Conservation (phyloP, 2,888 invertebrate species). For the Metalampra italica region DNA sequence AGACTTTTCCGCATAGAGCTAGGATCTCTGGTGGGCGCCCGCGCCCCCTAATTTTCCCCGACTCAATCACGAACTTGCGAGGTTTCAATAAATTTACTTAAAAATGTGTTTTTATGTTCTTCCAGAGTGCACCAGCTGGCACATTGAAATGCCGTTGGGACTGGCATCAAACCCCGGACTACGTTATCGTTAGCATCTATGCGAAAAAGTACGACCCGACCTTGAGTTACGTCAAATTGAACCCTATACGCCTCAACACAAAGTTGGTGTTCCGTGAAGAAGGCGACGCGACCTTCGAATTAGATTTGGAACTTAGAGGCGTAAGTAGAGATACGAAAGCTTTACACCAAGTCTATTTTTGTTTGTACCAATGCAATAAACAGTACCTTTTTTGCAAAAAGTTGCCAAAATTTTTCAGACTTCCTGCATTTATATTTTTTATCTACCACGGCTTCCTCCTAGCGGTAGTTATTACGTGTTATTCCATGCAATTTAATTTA, state of each 20-base stretch:
- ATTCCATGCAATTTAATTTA: too few species aligned
- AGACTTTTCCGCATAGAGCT: too few species aligned
- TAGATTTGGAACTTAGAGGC: constrained; percentile 89
- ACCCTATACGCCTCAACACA: constrained; percentile 88
- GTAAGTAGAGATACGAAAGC: constrained; percentile 68
- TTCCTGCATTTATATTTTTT: too few species aligned
- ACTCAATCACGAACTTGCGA: too few species aligned
- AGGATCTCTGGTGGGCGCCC: too few species aligned
- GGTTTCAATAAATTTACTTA: neutral
- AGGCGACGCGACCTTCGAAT: constrained; percentile 82
- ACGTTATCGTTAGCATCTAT: constrained; percentile 92
- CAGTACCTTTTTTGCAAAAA: too few species aligned
- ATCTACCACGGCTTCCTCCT: too few species aligned
- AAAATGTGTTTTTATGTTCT: constrained; percentile 13
- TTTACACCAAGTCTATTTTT: too few species aligned
- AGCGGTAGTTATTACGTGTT: too few species aligned
- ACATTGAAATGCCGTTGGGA: constrained; percentile 90
- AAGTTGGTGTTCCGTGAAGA: constrained; percentile 89
- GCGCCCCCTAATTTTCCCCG: too few species aligned
- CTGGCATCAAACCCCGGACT: constrained; percentile 95
- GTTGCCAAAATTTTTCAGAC: too few species aligned
- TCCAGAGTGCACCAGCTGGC: constrained; percentile 75
- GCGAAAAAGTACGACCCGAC: constrained; percentile 93
- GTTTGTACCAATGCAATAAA: too few species aligned
- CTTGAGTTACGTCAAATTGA: constrained; percentile 86